These are phyloP conservation scores for Taxidea taxus DNA, from an alignment of 2,113 vertebrate species.

Conservation along the genomic window DNA sequence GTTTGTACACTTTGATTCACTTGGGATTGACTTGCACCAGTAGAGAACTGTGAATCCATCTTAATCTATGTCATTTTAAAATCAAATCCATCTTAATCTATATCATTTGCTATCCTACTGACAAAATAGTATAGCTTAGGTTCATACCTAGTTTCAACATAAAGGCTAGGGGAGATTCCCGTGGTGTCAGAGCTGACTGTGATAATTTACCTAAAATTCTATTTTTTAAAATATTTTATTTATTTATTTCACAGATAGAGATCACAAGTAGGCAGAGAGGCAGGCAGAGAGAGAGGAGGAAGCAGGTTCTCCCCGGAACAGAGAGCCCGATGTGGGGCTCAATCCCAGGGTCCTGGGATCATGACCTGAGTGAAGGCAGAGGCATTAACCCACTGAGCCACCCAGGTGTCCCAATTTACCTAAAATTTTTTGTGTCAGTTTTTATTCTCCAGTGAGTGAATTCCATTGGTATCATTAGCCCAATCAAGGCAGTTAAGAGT, in stretches of 20 bases:
- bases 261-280: too few species aligned
- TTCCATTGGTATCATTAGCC: not conserved
- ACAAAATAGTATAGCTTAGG: not conserved
- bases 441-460: not conserved
- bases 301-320: too few species aligned
- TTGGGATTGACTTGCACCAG: not conserved
- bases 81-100: not conserved
- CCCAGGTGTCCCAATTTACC: too few species aligned
- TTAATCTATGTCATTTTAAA: not conserved
- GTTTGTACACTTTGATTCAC: not conserved
- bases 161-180: not conserved
- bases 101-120: not conserved
- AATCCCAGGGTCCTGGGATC: too few species aligned
- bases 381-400: too few species aligned
- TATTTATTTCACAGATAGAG: too few species aligned
- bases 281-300: too few species aligned
- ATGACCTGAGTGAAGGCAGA: too few species aligned
- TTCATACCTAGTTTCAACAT: not conserved
- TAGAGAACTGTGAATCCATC: not conserved
- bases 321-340: too few species aligned
- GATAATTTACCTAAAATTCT: not conserved
- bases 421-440: not conserved
- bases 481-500: not conserved
- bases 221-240: too few species aligned
- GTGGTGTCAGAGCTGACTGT: not conserved